phyloP scores from a whole-genome alignment of 1,140 invertebrate species.

The Vollenhovia emeryi region DNA sequence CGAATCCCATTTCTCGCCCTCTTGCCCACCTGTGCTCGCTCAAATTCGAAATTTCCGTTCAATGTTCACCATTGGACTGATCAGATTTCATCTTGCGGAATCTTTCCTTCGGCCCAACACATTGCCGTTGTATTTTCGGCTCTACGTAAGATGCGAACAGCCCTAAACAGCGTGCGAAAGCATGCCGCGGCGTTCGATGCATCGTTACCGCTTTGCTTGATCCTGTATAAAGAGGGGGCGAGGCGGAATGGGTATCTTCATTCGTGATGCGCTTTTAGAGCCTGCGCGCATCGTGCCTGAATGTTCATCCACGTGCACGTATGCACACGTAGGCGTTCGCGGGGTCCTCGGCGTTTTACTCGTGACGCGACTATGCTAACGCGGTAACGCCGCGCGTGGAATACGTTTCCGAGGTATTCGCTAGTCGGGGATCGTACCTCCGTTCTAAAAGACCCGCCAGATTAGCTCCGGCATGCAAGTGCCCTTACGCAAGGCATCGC shows the following conservation, averaged over 20 bases:
- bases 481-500: slow-evolving; percentile 20
- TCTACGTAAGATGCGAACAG: too few species aligned
- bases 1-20: slow-evolving; percentile 16
- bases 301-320: slow-evolving; percentile 60
- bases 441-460: slow-evolving; percentile 29
- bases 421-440: slow-evolving; percentile 13
- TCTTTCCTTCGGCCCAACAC: neutral
- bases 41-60: neutral
- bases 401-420: slow-evolving; percentile 77
- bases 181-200: neutral
- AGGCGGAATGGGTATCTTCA: slow-evolving; percentile 43
- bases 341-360: slow-evolving; percentile 69
- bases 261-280: slow-evolving; percentile 41
- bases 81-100: neutral
- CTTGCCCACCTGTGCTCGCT: slow-evolving; percentile 43
- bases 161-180: slow-evolving; percentile 2
- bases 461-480: slow-evolving; percentile 40
- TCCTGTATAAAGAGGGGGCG: slow-evolving; percentile 61
- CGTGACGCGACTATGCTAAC: slow-evolving; percentile 83
- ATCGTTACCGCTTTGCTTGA: slow-evolving; percentile 50
- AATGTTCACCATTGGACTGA: too few species aligned
- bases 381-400: slow-evolving; percentile 79
- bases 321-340: slow-evolving; percentile 68
- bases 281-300: slow-evolving; percentile 59
- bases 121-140: neutral